These are phyloP conservation scores for Colaptes auratus DNA, from an alignment of 2,113 vertebrate species.

Conservation along the genomic window DNA sequence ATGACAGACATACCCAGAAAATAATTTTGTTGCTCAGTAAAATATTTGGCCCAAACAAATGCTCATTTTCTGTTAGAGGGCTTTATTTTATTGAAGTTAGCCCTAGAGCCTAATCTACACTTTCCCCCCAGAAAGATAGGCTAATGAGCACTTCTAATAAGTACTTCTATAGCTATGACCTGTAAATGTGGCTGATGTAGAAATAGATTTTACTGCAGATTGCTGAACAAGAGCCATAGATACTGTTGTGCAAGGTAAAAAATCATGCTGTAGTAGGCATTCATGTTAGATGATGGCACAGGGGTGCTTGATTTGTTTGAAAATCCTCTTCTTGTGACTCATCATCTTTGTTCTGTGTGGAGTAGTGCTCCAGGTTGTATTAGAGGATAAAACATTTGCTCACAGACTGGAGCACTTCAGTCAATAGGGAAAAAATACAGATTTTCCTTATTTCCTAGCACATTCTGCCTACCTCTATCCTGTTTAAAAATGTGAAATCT, in stretches of 20 bases:
- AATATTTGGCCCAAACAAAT: not conserved
- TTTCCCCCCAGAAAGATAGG: not conserved
- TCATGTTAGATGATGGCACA: not conserved
- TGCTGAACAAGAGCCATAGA: not conserved
- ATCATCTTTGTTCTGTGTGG: not conserved
- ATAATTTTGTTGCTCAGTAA: not conserved
- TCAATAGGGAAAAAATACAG: not conserved
- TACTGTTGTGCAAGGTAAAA: not conserved
- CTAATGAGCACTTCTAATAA: not conserved
- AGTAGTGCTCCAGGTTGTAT: not conserved
- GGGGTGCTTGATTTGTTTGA: not conserved
- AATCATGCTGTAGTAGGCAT: not conserved
- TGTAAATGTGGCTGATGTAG: not conserved
- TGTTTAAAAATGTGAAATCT: not conserved
- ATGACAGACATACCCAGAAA: not conserved
- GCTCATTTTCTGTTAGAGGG: not conserved
- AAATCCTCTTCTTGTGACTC: not conserved
- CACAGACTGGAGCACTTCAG: not conserved
- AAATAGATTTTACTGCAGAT: not conserved
- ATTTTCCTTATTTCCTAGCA: not conserved
- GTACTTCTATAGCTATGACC: not conserved
- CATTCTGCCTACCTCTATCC: not conserved
- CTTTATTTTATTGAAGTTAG: not conserved
- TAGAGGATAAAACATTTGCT: not conserved
- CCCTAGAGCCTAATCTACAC: not conserved